A percentile compares a stretch with the other conserved stretches of the same genome.
Evolutionary conservation across 2,113 vertebrate genomes (phyloP).

Genomic region (Proterorhinus semilunaris): DNA sequence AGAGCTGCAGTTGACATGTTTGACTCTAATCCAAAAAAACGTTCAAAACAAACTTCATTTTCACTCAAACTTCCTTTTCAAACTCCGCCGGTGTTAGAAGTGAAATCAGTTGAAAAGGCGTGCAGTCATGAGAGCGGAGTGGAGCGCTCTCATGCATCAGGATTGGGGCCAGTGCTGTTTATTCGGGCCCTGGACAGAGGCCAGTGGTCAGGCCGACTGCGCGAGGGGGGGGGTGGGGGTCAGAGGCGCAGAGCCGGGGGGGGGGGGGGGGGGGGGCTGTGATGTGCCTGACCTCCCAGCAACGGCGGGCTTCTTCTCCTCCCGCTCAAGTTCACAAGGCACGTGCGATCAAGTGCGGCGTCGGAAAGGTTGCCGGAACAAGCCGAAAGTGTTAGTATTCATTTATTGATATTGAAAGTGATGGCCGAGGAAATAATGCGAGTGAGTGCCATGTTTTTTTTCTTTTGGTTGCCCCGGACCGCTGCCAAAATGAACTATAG

Average conservation of each 20-base stretch:
- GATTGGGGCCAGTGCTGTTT: constrained; percentile 3
- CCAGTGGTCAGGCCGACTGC: constrained; percentile 29
- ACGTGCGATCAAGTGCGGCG: not conserved
- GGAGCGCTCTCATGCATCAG: not conserved
- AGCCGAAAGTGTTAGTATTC: not conserved
- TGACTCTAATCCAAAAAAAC: not conserved
- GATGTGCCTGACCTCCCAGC: not conserved
- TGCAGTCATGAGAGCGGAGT: too few species aligned
- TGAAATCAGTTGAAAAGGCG: not conserved
- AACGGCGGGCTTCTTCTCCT: not conserved
- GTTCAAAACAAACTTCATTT: not conserved
- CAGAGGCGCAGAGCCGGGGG: not conserved
- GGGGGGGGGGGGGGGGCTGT: not conserved
- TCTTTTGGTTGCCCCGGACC: too few species aligned
- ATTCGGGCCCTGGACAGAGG: constrained; percentile 48
- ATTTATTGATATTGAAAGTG: too few species aligned
- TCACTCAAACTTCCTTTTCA: not conserved
- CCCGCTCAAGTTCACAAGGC: not conserved
- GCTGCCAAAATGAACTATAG: too few species aligned
- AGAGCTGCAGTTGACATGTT: not conserved
- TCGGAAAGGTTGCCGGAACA: not conserved
- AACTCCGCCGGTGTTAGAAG: not conserved
- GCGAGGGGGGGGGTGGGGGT: constrained; percentile 13
- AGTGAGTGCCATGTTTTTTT: too few species aligned
- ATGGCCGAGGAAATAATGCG: too few species aligned